Base-by-base conservation (phyloP, 2,888 invertebrate species). In the Catocala fraxini region DNA sequence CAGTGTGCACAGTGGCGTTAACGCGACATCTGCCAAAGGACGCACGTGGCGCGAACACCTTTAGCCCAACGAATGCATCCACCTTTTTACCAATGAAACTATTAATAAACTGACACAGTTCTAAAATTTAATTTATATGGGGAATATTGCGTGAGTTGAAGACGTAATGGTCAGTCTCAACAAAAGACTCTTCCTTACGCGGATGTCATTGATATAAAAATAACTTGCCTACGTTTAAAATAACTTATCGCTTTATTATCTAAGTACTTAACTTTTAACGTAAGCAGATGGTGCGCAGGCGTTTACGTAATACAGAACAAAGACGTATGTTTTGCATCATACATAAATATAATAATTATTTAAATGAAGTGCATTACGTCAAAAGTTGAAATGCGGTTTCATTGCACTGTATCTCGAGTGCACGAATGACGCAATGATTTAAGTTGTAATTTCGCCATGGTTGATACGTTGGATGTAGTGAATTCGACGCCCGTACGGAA, bases 31-130 rank as follows among this genome's bases (percentile, higher is more conserved):
- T 90, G 90, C 88, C 79, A 68, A 62, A 67, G 77, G 59, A 66
- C 82, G 89, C 91, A 91, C 91, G 91, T 91, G 91, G 85, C 84
- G 12, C 56, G 85, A 85, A 89, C 93, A 93, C 93, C 93, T 93
- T 93, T 93, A 90, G 91, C 91, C 87, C 80, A 70, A 68, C 63
- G 77, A 63, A 66, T 84, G 84, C 81, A 77, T 78, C 83, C 84
- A 86, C 85, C 84, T 89, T 86, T 90, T 91, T 90, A 85, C 84
- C 83, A 82, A 81, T 80, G 68, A 70, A 78, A 80, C 89, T 90
- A 91, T 91, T 90, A 89, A 85, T 88, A 88, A 75, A 86, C 86
- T 87, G 85, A 81, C 87, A 85, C 83, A 85, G 82, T 86, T 89
- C 86, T 88, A 84, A 79, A 82, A 82, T 85, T 83, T 83, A 7